Conservation (phyloP, 2,797 vertebrate species). For the Tragopan temminckii region DNA sequence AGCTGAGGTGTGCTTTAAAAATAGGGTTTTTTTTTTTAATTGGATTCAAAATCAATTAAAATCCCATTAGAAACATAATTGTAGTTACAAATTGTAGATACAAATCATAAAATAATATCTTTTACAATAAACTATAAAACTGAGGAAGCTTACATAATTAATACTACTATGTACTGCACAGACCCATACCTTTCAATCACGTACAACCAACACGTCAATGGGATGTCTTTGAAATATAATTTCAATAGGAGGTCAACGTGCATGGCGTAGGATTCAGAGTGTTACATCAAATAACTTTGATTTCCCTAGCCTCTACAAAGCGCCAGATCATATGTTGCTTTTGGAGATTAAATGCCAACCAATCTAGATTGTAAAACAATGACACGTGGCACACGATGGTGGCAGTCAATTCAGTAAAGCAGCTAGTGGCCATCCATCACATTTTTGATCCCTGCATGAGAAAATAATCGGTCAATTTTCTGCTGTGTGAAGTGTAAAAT, state of each 20-base stretch:
- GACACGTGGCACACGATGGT: background rate
- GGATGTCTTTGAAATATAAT: background rate
- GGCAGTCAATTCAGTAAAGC: background rate
- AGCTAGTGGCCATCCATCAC: background rate
- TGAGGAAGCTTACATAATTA: conserved; percentile 70
- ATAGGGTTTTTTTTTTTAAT: conserved; percentile 70
- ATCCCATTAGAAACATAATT: conserved; percentile 81
- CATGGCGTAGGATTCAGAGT: background rate
- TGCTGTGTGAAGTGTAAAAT: background rate
- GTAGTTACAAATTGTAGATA: conserved; percentile 52
- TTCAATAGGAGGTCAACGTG: background rate
- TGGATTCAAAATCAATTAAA: conserved; percentile 84
- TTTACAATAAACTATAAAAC: conserved; percentile 79
- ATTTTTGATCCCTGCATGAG: background rate
- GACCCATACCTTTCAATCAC: background rate
- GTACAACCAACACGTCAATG: background rate
- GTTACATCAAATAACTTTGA: background rate
- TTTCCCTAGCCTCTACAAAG: background rate
- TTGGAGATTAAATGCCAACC: background rate
- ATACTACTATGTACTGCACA: conserved; percentile 18
- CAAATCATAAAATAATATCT: conserved; percentile 80
- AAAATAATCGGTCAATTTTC: background rate
- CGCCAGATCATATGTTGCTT: background rate
- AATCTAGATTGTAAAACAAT: background rate
- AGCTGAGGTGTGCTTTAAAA: conserved; percentile 79